Base-by-base conservation (phyloP, 2,797 vertebrate genomes). In the Huso huso region DNA sequence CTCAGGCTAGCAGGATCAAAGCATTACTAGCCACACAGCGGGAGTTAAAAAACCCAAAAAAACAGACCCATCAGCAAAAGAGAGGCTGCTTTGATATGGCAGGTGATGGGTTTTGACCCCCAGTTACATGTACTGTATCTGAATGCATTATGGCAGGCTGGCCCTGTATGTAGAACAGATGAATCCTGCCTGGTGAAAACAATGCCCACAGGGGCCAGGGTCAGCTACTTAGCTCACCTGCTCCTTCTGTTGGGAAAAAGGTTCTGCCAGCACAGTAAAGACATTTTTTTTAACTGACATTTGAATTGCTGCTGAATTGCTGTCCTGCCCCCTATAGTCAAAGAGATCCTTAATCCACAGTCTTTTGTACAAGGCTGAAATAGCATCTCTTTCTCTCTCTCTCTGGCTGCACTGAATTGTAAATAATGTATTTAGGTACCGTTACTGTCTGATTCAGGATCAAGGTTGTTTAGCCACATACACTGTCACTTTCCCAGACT, bases 361-460 rank as follows among this genome's bases (percentile, higher is more conserved):
- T 70, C 64, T 72, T 65, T 4, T 59, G 72, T 71, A 70, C 66
- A 70, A 74, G 61, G 62, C 55, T 15, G 51, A 71, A 60, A 63
- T 67, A 51, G 63, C 52, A 37, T 49, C 68, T 59, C 58, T 50
- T n/a, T 8, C 11, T 52, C 37, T 60, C 37, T 62, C 51, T 49
- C 18, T 51, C 66, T 50, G 3, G 3, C 5, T 4, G 37, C 37
- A 37, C 37, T 37, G 37, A 37, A 37, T 37, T 37, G 37, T 37
- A 37, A 37, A 37, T 37, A 37, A 37, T 37, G 5, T 37, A 37
- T 37, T 37, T 37, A 37, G 4, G 37, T 37, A 1, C 37, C 37
- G 37, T 37, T 37, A 37, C 37, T 18, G 18, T 18, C 18, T 18
- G 18, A 18, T 18, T 18, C 18, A 18, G 18, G 2, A 18, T 18